These are phyloP conservation scores for Stegana nigrithorax DNA, from an alignment of 2,888 invertebrate species.

Conservation along the genomic window DNA sequence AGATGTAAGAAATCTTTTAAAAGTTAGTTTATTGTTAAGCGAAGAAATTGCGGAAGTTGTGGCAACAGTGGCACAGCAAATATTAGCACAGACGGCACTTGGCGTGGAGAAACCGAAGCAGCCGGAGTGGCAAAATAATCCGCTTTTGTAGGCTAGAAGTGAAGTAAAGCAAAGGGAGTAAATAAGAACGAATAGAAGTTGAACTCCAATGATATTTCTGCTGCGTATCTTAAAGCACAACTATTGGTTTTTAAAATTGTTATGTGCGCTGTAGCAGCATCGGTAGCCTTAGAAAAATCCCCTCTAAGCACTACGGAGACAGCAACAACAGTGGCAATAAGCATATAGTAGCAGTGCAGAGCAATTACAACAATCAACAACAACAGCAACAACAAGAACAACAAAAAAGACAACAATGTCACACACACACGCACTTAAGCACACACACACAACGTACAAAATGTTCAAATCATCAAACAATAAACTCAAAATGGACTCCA, in stretches of 20 bases:
- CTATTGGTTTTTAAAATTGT: slow-evolving; percentile 13
- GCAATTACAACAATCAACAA: slow-evolving; percentile 21
- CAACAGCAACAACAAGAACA: slow-evolving; percentile 18
- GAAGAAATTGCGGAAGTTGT: neutral
- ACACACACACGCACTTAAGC: slow-evolving; percentile 38
- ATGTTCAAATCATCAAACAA: slow-evolving; percentile 70
- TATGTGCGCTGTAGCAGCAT: neutral
- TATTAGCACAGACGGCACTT: neutral
- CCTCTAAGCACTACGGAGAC: no score
- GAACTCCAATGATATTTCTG: neutral
- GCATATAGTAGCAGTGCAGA: slow-evolving; percentile 24
- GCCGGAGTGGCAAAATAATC: neutral
- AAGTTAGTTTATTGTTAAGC: neutral
- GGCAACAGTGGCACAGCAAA: neutral
- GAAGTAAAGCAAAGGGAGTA: neutral
- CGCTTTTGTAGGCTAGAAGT: neutral
- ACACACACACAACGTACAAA: slow-evolving; percentile 46
- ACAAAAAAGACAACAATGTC: neutral
- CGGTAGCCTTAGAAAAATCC: no score
- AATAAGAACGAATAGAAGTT: neutral
- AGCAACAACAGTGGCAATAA: slow-evolving; percentile 27
- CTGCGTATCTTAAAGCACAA: neutral
- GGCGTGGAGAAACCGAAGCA: neutral
- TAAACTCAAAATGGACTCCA: slow-evolving; percentile 70
- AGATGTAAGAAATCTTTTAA: no score